A percentile compares a stretch with the other conserved stretches of the same genome.
Evolutionary conservation across 1,140 invertebrate species (phyloP).

Genomic region (Adoxophyes honmai): DNA sequence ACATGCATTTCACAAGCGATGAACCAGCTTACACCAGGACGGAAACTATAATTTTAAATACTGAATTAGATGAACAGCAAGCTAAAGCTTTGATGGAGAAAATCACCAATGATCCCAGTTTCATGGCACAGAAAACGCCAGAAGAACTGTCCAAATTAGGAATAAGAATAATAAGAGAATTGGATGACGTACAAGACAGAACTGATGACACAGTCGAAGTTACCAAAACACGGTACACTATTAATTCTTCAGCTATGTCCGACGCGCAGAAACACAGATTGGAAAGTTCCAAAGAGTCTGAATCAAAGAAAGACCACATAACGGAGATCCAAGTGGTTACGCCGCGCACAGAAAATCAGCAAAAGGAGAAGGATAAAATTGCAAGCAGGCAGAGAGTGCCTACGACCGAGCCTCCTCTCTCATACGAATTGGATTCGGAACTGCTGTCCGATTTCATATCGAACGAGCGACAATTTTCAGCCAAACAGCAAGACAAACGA

Average conservation of each 20-base stretch:
- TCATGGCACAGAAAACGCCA: conserved; percentile 62
- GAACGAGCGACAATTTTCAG: conserved; percentile 68
- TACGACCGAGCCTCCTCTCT: conserved; percentile 45
- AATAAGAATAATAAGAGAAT: conserved; percentile 60
- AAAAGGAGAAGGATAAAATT: conserved; percentile 56
- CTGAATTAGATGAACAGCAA: conserved; percentile 63
- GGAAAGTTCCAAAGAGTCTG: conserved; percentile 35
- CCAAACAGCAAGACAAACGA: conserved; percentile 64
- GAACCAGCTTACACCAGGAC: conserved; percentile 69
- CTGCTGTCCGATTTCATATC: conserved; percentile 68
- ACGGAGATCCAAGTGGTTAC: conserved; percentile 74
- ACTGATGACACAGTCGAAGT: conserved; percentile 54
- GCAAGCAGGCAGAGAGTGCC: conserved; percentile 57
- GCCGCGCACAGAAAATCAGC: conserved; percentile 51
- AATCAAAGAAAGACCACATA: conserved; percentile 52
- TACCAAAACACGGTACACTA: conserved; percentile 61
- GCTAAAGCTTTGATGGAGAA: conserved; percentile 68
- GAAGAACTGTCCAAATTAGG: conserved; percentile 64
- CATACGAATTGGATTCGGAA: conserved; percentile 67
- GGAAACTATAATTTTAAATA: conserved; percentile 71
- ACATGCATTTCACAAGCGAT: conserved; percentile 65
- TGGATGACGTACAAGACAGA: conserved; percentile 54
- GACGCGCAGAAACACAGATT: conserved; percentile 40
- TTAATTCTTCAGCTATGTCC: conserved; percentile 45
- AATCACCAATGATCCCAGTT: conserved; percentile 66